A percentile compares a stretch with the other conserved stretches of the same genome.
These are phyloP conservation scores for Athalia rosae DNA, from an alignment of 2,888 invertebrate species.

Conservation along the genomic window DNA sequence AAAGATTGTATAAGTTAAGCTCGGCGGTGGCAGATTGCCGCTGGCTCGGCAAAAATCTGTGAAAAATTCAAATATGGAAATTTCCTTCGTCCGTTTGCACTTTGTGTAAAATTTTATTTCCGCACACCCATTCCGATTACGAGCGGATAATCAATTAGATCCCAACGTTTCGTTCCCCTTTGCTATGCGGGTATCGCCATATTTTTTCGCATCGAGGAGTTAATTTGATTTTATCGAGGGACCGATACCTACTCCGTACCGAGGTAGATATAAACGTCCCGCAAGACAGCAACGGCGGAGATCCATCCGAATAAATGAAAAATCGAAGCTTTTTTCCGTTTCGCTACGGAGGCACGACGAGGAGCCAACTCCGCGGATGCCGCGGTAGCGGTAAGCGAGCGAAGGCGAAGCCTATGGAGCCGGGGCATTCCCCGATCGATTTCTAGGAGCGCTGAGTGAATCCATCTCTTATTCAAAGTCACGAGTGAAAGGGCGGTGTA, in stretches of 20 bases:
- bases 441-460: constrained; percentile 28
- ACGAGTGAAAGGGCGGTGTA: constrained; percentile 22
- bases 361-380: not conserved
- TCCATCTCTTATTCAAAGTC: constrained; percentile 39
- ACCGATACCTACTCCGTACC: too few relatives aligned
- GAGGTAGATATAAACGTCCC: not conserved
- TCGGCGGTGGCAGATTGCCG: constrained; percentile 12
- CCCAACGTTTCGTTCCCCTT: not conserved
- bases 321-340: not conserved
- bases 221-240: not conserved
- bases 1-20: constrained; percentile 23
- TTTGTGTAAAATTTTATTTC: not conserved
- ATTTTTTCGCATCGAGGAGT: not conserved
- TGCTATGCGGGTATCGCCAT: not conserved
- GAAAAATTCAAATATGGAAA: constrained; percentile 4
- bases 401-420: not conserved
- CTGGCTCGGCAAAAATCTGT: not conserved
- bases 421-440: constrained; percentile 29
- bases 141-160: not conserved
- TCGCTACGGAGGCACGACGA: not conserved
- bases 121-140: not conserved
- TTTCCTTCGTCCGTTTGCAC: not conserved
- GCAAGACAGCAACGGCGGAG: not conserved
- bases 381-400: constrained; percentile 2
- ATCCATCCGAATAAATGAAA: constrained; percentile 5